Conservation (phyloP, 2,113 vertebrate species). For the Otis tarda region DNA sequence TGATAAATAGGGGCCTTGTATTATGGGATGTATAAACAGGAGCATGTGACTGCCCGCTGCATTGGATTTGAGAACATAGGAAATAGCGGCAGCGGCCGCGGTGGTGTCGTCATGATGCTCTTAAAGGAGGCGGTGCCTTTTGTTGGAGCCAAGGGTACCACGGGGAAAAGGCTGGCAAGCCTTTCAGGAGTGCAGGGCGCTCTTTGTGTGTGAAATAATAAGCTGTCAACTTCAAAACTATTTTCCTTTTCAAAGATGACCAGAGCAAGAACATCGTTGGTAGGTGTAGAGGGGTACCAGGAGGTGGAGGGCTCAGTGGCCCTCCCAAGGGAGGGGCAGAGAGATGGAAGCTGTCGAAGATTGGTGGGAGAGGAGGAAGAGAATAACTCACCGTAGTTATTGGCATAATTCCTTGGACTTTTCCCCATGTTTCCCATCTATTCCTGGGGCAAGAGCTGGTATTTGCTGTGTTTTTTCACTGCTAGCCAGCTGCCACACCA, state of each 20-base stretch:
- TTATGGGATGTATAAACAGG: slow-evolving; percentile 37
- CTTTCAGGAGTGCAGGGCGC: not conserved
- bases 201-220: not conserved
- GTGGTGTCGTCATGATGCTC: not conserved
- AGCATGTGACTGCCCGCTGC: slow-evolving; percentile 14
- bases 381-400: not conserved
- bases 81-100: rapidly evolving
- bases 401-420: not conserved
- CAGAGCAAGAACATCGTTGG: not conserved
- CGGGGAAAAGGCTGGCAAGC: not conserved
- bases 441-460: not conserved
- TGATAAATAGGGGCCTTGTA: slow-evolving; percentile 51
- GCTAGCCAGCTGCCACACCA: rapidly evolving
- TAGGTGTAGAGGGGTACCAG: not conserved
- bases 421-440: not conserved
- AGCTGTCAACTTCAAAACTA: not conserved
- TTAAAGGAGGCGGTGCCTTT: not conserved
- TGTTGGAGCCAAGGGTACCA: not conserved
- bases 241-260: not conserved
- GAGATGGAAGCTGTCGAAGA: not conserved
- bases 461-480: not conserved
- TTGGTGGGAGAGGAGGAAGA: not conserved
- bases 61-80: not conserved
- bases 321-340: not conserved
- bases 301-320: not conserved